These are phyloP conservation scores for Australoheros facetus DNA, from an alignment of 2,797 vertebrate genomes.

Conservation along the genomic window DNA sequence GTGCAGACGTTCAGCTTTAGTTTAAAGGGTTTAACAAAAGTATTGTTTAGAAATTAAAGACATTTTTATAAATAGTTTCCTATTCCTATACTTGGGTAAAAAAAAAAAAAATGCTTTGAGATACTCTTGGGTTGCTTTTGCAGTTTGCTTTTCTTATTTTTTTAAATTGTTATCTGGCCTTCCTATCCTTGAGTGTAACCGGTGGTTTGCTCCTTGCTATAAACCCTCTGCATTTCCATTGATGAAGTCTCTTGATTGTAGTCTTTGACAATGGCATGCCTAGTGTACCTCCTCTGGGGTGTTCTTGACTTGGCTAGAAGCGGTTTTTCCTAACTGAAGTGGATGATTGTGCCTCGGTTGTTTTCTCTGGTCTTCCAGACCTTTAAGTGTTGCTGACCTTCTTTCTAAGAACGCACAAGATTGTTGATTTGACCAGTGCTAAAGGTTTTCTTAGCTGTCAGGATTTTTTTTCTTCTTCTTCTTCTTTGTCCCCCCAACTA, in stretches of 20 bases:
- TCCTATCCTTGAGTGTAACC: not conserved
- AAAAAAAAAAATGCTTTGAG: too few relatives aligned
- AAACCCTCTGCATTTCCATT: not conserved
- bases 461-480: too few relatives aligned
- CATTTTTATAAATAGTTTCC: not conserved
- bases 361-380: not conserved
- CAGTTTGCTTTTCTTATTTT: too few relatives aligned
- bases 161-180: not conserved
- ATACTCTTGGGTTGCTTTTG: not conserved
- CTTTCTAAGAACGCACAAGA: too few relatives aligned
- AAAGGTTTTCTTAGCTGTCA: too few relatives aligned
- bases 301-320: not conserved
- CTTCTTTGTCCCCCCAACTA: too few relatives aligned
- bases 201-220: not conserved
- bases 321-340: not conserved
- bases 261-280: not conserved
- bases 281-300: not conserved
- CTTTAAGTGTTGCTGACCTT: too few relatives aligned
- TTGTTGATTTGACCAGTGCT: too few relatives aligned
- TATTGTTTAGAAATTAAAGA: not conserved
- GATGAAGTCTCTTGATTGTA: too few relatives aligned
- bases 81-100: not conserved
- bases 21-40: not conserved
- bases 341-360: not conserved
- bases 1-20: not conserved